A percentile compares a stretch with the other conserved stretches of the same genome.
Evolutionary conservation across 2,888 invertebrate species (phyloP).

Genomic region (Stramonita haemastoma): DNA sequence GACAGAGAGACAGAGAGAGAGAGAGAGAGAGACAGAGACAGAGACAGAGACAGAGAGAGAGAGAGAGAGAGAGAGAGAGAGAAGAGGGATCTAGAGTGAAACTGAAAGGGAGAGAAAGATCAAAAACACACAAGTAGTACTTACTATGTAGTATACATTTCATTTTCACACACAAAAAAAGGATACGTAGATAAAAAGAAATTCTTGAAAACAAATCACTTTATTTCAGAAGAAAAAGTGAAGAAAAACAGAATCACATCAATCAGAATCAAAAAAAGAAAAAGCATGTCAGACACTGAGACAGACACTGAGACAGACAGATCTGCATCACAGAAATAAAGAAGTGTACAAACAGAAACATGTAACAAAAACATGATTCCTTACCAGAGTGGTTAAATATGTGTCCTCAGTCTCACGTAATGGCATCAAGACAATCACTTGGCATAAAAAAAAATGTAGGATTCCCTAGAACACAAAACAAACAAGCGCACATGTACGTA

Average conservation of each 20-base stretch:
- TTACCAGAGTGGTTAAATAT: background rate
- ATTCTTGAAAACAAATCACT: no score
- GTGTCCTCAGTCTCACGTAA: slow-evolving; percentile 16
- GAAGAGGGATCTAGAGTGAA: background rate
- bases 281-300: background rate
- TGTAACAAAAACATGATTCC: background rate
- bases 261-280: background rate
- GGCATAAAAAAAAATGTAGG: background rate
- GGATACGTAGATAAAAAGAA: no score
- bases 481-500: no score
- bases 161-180: no score
- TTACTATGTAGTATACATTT: no score
- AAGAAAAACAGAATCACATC: no score
- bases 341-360: background rate
- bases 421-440: slow-evolving; percentile 13
- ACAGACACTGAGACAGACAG: no score
- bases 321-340: background rate
- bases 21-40: background rate
- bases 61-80: slow-evolving; percentile 25
- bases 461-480: slow-evolving; percentile 4
- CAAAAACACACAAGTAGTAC: no score
- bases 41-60: slow-evolving; percentile 27
- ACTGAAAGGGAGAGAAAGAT: background rate
- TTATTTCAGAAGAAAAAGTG: no score
- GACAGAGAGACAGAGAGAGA: background rate